Conservation (phyloP, 2,797 vertebrate genomes). For the Channa striata region DNA sequence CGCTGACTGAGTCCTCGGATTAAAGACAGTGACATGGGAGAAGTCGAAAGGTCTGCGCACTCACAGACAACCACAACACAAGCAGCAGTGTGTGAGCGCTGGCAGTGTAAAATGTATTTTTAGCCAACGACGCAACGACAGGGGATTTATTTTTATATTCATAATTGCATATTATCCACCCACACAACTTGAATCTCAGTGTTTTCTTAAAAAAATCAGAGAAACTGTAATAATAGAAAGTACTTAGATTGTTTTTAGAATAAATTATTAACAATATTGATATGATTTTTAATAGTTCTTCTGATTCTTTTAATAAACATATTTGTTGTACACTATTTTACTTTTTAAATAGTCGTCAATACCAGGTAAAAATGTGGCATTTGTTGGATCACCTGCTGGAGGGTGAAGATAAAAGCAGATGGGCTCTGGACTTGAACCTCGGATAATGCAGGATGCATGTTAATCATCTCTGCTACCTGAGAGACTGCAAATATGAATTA, state of each 20-base stretch:
- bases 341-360: too few relatives aligned
- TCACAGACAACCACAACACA: constrained; percentile 12
- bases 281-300: too few relatives aligned
- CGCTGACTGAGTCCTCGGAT: constrained; percentile 56
- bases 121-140: background rate
- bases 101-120: background rate
- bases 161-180: constrained; percentile 11
- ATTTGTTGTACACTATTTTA: too few relatives aligned
- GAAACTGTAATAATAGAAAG: too few relatives aligned
- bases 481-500: constrained; percentile 36
- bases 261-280: too few relatives aligned
- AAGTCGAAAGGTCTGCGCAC: constrained; percentile 29
- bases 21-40: constrained; percentile 40
- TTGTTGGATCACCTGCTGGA: background rate
- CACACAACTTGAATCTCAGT: background rate
- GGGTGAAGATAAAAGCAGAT: background rate
- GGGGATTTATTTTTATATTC: constrained; percentile 14
- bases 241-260: too few relatives aligned
- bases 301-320: too few relatives aligned
- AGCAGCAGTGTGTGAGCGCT: background rate
- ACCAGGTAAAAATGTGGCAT: background rate
- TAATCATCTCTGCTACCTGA: constrained; percentile 26
- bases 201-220: too few relatives aligned
- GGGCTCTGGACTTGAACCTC: constrained; percentile 6
- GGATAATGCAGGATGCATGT: constrained; percentile 15